phyloP scores from a whole-genome alignment of 1,140 invertebrate genomes.

The Diachasma alloeum region DNA sequence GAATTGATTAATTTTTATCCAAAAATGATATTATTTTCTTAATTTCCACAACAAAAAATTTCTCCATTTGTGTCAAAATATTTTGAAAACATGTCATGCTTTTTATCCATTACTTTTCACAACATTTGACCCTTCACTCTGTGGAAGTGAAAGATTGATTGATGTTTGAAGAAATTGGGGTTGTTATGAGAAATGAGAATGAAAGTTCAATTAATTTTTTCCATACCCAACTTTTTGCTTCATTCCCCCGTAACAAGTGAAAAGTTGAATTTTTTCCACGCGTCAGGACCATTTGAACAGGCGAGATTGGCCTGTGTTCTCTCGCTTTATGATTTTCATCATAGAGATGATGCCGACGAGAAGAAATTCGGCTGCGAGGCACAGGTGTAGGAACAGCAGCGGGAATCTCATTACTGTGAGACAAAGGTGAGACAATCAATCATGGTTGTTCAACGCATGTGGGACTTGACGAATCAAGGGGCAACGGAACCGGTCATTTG shows the following conservation, averaged over 20 bases:
- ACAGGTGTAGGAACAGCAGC: constrained; percentile 36
- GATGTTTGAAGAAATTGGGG: not conserved
- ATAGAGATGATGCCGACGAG: not conserved
- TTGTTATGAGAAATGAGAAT: not conserved
- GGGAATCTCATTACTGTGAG: constrained; percentile 55
- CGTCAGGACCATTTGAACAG: not conserved
- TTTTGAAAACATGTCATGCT: too few relatives aligned
- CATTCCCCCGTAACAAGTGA: not conserved
- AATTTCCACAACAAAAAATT: too few relatives aligned
- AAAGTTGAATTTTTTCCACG: not conserved
- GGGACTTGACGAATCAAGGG: not conserved
- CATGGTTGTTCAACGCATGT: constrained; percentile 41
- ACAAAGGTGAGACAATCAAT: constrained; percentile 54
- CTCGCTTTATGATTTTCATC: not conserved
- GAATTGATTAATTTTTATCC: too few relatives aligned
- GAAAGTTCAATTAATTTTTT: constrained; percentile 20
- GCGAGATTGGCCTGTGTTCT: not conserved
- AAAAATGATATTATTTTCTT: too few relatives aligned
- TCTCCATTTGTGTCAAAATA: too few relatives aligned
- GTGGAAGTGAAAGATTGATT: not conserved
- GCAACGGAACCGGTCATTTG: not conserved
- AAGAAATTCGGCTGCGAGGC: not conserved
- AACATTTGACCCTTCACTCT: not conserved
- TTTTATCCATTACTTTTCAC: too few relatives aligned
- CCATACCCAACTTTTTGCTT: not conserved